These are phyloP conservation scores for Anser brachyrhynchus DNA, from an alignment of 2,113 vertebrate species.

Conservation along the genomic window DNA sequence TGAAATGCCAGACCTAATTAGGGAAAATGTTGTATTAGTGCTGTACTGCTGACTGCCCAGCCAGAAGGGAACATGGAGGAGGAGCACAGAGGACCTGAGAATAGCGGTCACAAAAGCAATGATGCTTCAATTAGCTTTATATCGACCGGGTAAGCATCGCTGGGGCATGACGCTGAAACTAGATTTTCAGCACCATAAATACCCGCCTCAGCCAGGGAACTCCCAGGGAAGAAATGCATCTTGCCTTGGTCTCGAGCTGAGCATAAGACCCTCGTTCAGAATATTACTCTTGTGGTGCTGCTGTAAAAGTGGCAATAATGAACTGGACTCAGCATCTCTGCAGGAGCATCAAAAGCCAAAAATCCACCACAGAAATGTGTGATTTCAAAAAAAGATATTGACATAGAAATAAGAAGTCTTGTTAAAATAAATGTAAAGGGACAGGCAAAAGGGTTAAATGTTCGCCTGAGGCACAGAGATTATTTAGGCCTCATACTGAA, in stretches of 20 bases:
- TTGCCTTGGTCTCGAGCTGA: not conserved
- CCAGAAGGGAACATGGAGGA: not conserved
- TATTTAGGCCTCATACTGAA: not conserved
- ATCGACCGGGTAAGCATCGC: not conserved
- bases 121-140: not conserved
- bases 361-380: not conserved
- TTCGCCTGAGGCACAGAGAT: not conserved
- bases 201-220: not conserved
- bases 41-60: not conserved
- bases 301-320: not conserved
- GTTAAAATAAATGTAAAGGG: not conserved
- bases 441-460: not conserved
- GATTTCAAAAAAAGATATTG: not conserved
- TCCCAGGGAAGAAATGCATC: fast-evolving
- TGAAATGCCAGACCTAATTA: not conserved
- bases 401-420: not conserved
- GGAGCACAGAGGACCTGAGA: not conserved
- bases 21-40: not conserved
- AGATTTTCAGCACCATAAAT: not conserved
- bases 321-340: not conserved
- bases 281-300: not conserved
- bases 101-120: not conserved
- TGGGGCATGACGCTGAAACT: not conserved
- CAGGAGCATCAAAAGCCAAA: not conserved
- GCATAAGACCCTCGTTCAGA: not conserved